Evolutionary conservation across 2,888 invertebrate species (phyloP).

Genomic region (Protophormia terraenovae): DNA sequence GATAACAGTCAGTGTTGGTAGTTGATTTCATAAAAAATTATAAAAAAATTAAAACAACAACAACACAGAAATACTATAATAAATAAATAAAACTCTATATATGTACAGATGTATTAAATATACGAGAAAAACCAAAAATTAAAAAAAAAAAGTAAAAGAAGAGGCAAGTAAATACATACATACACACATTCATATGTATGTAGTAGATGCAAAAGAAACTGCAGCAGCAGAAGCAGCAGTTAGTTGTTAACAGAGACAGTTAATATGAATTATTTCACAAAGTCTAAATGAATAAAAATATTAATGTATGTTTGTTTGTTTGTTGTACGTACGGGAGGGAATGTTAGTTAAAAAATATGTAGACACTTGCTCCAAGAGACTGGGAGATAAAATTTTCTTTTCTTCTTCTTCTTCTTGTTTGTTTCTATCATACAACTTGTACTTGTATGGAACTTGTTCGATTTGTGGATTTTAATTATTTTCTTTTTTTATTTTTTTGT

Average conservation of each 20-base stretch:
- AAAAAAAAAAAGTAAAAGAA: conserved; percentile 10
- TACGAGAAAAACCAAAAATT: background rate
- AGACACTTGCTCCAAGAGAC: conserved; percentile 55
- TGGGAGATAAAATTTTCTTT: conserved; percentile 26
- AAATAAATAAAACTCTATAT: conserved; percentile 38
- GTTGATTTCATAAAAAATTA: conserved; percentile 27
- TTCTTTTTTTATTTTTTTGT: background rate
- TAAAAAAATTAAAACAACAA: conserved; percentile 1
- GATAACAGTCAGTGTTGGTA: background rate
- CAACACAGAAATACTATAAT: conserved; percentile 30
- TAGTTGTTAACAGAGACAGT: no score
- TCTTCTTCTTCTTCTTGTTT: background rate
- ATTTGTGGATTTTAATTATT: conserved; percentile 52
- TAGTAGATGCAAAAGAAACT: background rate
- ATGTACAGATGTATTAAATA: background rate
- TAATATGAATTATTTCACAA: conserved; percentile 7
- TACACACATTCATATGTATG: no score
- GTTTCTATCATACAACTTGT: background rate
- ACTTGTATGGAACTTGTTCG: conserved; percentile 55
- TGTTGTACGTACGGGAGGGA: conserved; percentile 25
- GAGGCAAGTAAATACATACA: background rate
- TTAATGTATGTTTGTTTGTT: conserved; percentile 13
- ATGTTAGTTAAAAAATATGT: conserved; percentile 7
- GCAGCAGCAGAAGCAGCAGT: background rate
- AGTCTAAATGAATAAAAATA: conserved; percentile 18